Evolutionary conservation across 2,888 invertebrate genomes (phyloP), one percentile per base, ranked within the genome.

Genomic region (Caenorhabditis imperialis): DNA sequence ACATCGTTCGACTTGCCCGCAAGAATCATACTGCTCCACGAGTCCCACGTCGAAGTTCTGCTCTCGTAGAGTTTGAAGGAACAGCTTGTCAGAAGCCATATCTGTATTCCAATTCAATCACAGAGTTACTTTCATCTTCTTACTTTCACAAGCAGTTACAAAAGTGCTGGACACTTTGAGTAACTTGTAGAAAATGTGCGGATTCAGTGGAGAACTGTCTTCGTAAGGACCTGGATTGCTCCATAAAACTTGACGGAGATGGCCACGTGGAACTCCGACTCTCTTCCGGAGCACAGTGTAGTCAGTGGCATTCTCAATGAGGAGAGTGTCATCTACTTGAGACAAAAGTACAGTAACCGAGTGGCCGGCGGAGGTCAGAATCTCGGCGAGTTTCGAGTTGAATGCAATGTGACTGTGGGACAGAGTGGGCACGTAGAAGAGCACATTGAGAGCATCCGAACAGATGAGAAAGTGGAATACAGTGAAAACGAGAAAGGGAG

Each of bases 1-100:
- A 30, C 7, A 10, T 30, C 7, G 7, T 30, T 30, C 23, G 22
- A 38, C 27, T 45, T 27, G 53, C 57, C 74, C 74, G 35, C 86
- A 86, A 7, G 79, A 60, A 54, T 85, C 85, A 50, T 86, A 86
- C 70, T 86, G 86, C 62, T 86, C 86, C 10, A 83, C 78, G 3
- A 85, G 48, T 14, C 84, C 86, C 4, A 85, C 69, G 57, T 84
- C 84, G 55, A 79, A 86, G 8, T 75, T 62, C 16, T 78, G 58
- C 1, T 33, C 16, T 27, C 54, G 44, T 7, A 86, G 65, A 12
- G 53, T 37, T 2, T 55, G 30, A 2, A 78, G 22, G 22, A 83
- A 75, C 4, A 58, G 18, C 8, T 30, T 7, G 42, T 83, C 78
- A 6, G 51, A 35, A 2, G 76, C 71, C 12, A 81, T 42, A 23